Evolutionary conservation across 2,797 vertebrate species (phyloP), one percentile per base, ranked within the genome.

Genomic region (Acipenser oxyrinchus): DNA sequence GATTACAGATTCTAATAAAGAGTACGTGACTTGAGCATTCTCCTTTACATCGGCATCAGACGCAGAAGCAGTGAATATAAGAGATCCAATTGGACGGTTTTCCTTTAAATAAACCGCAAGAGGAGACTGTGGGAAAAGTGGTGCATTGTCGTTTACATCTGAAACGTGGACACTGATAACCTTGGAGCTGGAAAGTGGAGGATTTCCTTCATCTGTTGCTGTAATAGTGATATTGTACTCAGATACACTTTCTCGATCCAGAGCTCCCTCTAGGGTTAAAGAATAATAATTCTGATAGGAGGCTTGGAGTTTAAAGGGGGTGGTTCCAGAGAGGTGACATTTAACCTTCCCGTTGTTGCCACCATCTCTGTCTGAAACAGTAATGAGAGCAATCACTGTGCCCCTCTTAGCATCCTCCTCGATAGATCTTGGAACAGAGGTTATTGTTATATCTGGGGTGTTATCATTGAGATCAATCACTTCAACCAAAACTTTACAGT

Each of bases 271-370:
- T 0, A 77, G 70, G 0, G 75, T 67, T n/a, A 81, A 12, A 6
- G 75, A 70, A 60, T 76, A 79, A 60, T 79, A 69, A 68, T 77
- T 81, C n/a, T 74, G 73, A 49, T 74, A 78, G 4, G 74, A 72
- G 0, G 74, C 65, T 3, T 81, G 71, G 5, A 85, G 50, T 72
- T 69, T 77, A 75, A 87, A 87, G 0, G 82, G 83, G 2, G 71
- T 67, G 0, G 18, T 37, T 11, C 51, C 61, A 1, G 51, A 13
- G 7, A 77, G 11, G 3, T 67, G 4, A 62, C 67, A 71, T 2
- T 62, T 48, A 2, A 72, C 59, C 2, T 10, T 57, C 1, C 83
- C 83, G 2, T 87, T 88, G 70, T 78, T 74, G 0, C 77, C 83
- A 0, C 72, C 73, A 60, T 88, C 81, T 51, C 13, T 68, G 62